Conservation (phyloP, 2,888 invertebrate species). For the Eulithis testata region DNA sequence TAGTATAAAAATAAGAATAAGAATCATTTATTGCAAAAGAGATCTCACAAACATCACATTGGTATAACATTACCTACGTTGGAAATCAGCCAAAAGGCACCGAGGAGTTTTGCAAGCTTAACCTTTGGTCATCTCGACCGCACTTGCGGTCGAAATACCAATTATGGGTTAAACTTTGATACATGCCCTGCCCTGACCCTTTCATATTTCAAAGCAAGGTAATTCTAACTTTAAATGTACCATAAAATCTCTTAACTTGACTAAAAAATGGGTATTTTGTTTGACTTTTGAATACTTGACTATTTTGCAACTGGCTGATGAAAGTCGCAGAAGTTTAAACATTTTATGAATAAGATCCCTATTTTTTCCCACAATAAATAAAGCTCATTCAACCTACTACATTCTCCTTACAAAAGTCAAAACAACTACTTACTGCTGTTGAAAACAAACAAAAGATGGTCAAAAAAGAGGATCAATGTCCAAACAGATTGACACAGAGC, state of each 20-base stretch:
- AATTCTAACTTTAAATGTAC: not conserved
- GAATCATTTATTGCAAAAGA: no score
- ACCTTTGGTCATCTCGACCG: slow-evolving; percentile 49
- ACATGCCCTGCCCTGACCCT: slow-evolving; percentile 54
- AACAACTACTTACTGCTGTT: slow-evolving; percentile 21
- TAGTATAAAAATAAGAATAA: no score
- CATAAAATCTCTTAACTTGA: no score
- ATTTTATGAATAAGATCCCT: not conserved
- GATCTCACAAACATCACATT: no score
- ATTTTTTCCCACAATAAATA: slow-evolving; percentile 5
- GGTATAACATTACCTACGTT: no score
- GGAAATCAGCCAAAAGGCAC: not conserved
- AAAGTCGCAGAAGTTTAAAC: no score
- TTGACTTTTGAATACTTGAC: no score
- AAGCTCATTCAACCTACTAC: not conserved
- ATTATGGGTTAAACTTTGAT: slow-evolving; percentile 30
- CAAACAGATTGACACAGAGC: slow-evolving; percentile 41
- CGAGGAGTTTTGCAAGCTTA: slow-evolving; percentile 19
- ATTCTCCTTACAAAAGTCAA: slow-evolving; percentile 26
- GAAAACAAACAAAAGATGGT: slow-evolving; percentile 26
- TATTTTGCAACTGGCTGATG: no score
- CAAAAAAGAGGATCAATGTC: slow-evolving; percentile 48
- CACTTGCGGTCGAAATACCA: slow-evolving; percentile 34
- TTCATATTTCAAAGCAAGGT: slow-evolving; percentile 7
- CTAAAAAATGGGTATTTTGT: no score